Base-by-base conservation (phyloP, 1,140 invertebrate species). In the Halyomorpha halys region DNA sequence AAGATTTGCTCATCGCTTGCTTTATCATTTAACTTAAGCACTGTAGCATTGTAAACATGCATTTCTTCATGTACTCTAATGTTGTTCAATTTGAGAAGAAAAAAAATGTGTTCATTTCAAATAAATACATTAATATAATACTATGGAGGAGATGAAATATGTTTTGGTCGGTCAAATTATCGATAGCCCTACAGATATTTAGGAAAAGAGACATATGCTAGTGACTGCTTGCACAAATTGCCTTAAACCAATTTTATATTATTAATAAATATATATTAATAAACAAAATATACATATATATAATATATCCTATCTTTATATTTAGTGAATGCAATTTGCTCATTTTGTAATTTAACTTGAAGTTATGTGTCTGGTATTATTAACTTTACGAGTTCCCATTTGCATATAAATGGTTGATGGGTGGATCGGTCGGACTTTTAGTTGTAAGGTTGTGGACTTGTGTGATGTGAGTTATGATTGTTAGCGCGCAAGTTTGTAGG, bases 141-240 rank as follows among this genome's bases (percentile, higher is more conserved):
- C n/a, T 19, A 49, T 19, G 47, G n/a, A 1, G n/a, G n/a, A 49
- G 21, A 19, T 56, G 23, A 56, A 56, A 25, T 16, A 56, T 6
- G 21, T 19, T 21, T 21, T 49, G n/a, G n/a, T 19, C n/a, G 47
- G n/a, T 19, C 19, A 23, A 56, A 56, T 16, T 56, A 23, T 19
- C 14, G 18, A 15, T 56, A 25, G 53, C 19, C 53, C 53, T 56
- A 23, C 53, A 25, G 15, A 16, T 25, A 25, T 25, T n/a, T 56
- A 56, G 53, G 53, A 23, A 56, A 56, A 56, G 53, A 16, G 47
- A 49, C 5, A 21, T 18, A 19, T 49, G 21, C n/a, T 56, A 56
- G 53, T 56, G 53, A 56, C 53, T 56, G 53, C 53, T 56, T 56
- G 53, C 53, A 56, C 53, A 56, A 56, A 56, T 23, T 56, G 53